A percentile compares a stretch with the other conserved stretches of the same genome.
Conservation (phyloP, 2,113 vertebrate genomes). For the Budorcas taxicolor region DNA sequence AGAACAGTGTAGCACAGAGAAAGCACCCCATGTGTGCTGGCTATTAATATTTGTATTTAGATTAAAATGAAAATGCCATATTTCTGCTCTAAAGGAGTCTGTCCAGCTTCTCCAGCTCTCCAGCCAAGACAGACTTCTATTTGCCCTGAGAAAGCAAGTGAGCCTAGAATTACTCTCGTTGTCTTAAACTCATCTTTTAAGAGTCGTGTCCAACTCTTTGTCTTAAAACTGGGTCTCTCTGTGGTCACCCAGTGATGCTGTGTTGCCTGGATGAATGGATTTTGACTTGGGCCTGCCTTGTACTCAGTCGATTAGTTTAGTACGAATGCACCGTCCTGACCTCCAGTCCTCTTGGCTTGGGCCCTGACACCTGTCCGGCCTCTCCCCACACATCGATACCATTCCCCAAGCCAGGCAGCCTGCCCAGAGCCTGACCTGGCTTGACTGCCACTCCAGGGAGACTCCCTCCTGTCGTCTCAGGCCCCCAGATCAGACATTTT, state of each 20-base stretch:
- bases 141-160: neutral
- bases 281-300: neutral
- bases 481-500: neutral
- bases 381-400: constrained; percentile 12
- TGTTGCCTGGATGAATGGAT: neutral
- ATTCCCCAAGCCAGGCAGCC: constrained; percentile 2
- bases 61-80: neutral
- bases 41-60: neutral
- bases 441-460: constrained; percentile 32
- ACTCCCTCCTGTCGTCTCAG: neutral
- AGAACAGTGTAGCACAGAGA: neutral
- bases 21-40: neutral
- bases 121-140: neutral
- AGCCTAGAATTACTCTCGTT: neutral
- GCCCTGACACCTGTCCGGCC: constrained; percentile 53
- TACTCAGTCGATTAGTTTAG: constrained; percentile 12
- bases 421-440: constrained; percentile 46
- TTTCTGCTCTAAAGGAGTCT: neutral
- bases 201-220: neutral
- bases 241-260: neutral
- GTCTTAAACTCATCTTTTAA: neutral
- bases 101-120: neutral
- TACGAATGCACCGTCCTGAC: constrained; percentile 14
- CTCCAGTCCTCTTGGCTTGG: constrained; percentile 49
- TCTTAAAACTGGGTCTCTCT: neutral